These are phyloP conservation scores for Ictalurus punctatus DNA, from an alignment of 2,113 vertebrate genomes.

Conservation along the genomic window DNA sequence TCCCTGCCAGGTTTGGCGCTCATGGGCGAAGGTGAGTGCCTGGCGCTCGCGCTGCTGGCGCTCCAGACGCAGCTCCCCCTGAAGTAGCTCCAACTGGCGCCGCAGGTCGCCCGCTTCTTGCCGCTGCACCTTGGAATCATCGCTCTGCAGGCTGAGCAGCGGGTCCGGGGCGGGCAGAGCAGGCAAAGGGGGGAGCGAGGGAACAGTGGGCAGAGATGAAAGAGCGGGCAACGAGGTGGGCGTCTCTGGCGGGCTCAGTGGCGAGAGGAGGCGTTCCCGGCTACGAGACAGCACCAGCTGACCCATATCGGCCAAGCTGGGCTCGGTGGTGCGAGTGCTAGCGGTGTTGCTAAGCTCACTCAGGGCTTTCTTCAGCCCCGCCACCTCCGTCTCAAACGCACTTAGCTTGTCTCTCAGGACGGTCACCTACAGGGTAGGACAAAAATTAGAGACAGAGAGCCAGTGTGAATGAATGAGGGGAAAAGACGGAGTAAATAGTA, in stretches of 20 bases:
- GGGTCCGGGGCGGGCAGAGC: conserved; percentile 44
- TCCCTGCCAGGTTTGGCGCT: conserved; percentile 84
- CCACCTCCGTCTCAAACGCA: conserved; percentile 76
- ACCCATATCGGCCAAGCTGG: conserved; percentile 32
- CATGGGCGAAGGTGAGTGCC: conserved; percentile 80
- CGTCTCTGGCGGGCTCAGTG: conserved; percentile 50
- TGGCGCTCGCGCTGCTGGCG: conserved; percentile 82
- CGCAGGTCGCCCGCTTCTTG: conserved; percentile 75
- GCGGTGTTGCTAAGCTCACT: conserved; percentile 57
- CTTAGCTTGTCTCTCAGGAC: conserved; percentile 77
- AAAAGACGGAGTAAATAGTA: neutral
- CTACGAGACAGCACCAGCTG: conserved; percentile 41
- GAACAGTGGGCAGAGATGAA: conserved; percentile 27
- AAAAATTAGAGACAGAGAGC: neutral
- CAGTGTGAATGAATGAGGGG: neutral
- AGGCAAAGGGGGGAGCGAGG: conserved; percentile 37
- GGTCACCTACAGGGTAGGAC: conserved; percentile 62
- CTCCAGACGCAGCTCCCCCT: conserved; percentile 79
- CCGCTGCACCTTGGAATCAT: conserved; percentile 84
- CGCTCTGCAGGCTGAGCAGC: conserved; percentile 64
- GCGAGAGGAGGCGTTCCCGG: conserved; percentile 46
- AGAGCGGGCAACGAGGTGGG: conserved; percentile 25
- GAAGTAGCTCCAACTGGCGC: conserved; percentile 80
- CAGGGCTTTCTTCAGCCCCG: conserved; percentile 72
- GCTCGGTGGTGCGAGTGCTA: conserved; percentile 17